Evolutionary conservation across 2,888 invertebrate species (phyloP).

Genomic region (Synergus laeviventris): DNA sequence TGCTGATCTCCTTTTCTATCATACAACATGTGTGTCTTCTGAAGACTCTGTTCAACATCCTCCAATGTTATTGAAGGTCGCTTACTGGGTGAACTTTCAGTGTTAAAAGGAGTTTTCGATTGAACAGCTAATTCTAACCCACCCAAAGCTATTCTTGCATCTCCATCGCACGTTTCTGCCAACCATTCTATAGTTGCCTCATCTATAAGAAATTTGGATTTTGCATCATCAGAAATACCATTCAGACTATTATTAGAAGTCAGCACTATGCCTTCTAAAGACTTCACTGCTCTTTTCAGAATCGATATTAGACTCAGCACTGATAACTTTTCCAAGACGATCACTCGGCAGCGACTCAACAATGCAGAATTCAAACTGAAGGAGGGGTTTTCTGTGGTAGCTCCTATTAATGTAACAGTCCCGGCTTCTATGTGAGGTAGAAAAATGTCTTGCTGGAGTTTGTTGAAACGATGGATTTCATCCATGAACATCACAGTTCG

Average conservation of each 20-base stretch:
- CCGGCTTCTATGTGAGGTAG: slow-evolving; percentile 89
- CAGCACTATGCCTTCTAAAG: slow-evolving; percentile 68
- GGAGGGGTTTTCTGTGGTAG: slow-evolving; percentile 93
- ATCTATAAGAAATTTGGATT: slow-evolving; percentile 76
- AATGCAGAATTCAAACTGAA: slow-evolving; percentile 89
- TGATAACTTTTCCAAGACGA: slow-evolving; percentile 84
- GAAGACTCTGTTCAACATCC: slow-evolving; percentile 85
- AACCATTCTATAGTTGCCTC: slow-evolving; percentile 82
- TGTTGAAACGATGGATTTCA: slow-evolving; percentile 92
- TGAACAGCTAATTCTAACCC: slow-evolving; percentile 85
- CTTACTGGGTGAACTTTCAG: slow-evolving; percentile 49
- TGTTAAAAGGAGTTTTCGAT: slow-evolving; percentile 74
- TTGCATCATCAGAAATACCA: background rate
- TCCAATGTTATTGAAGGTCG: slow-evolving; percentile 78
- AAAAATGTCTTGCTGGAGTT: slow-evolving; percentile 89
- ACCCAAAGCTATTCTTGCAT: slow-evolving; percentile 87
- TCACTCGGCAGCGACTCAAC: slow-evolving; percentile 86
- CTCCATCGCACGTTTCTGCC: slow-evolving; percentile 88
- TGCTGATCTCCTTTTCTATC: slow-evolving; percentile 89
- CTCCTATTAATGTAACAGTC: slow-evolving; percentile 86
- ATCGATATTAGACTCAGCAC: slow-evolving; percentile 80
- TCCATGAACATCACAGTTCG: slow-evolving; percentile 90
- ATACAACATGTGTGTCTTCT: slow-evolving; percentile 87
- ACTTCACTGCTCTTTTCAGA: slow-evolving; percentile 79
- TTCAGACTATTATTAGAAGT: slow-evolving; percentile 33